These are phyloP conservation scores for Gymnocypris eckloni DNA, from an alignment of 2,797 vertebrate species.

Conservation along the genomic window DNA sequence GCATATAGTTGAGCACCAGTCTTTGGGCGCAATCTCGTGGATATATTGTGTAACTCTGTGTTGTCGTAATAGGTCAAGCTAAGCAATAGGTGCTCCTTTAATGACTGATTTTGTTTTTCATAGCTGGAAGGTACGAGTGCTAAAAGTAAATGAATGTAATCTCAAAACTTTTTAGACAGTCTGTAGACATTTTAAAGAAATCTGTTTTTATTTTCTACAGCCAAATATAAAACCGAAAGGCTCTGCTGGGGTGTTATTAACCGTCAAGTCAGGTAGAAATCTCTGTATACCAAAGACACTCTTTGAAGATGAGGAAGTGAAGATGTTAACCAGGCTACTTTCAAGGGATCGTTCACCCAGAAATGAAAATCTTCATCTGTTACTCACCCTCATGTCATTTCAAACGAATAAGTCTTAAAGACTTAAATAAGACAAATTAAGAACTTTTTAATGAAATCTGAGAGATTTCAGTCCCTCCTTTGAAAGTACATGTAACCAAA, in stretches of 20 bases:
- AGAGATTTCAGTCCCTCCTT: neutral
- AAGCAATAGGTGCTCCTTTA: slow-evolving; percentile 5
- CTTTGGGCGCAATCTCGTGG: neutral
- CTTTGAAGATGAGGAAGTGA: neutral
- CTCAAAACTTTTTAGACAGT: neutral
- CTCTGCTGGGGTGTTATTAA: neutral
- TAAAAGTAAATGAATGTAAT: slow-evolving; percentile 7
- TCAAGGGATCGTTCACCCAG: neutral
- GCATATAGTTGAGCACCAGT: neutral
- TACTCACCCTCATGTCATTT: neutral
- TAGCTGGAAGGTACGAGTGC: too few relatives aligned
- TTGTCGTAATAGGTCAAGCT: neutral
- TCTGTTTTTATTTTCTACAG: neutral
- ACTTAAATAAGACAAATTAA: too few relatives aligned
- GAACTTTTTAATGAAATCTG: neutral
- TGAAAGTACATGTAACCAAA: neutral
- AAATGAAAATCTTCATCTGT: neutral
- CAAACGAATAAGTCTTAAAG: neutral
- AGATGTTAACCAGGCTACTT: neutral
- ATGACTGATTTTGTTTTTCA: neutral
- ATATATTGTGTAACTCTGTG: neutral
- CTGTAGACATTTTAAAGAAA: neutral
- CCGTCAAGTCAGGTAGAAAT: neutral
- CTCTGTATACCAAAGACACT: neutral
- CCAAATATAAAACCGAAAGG: neutral